phyloP scores from a whole-genome alignment of 2,797 vertebrate genomes.

The Carapus acus region DNA sequence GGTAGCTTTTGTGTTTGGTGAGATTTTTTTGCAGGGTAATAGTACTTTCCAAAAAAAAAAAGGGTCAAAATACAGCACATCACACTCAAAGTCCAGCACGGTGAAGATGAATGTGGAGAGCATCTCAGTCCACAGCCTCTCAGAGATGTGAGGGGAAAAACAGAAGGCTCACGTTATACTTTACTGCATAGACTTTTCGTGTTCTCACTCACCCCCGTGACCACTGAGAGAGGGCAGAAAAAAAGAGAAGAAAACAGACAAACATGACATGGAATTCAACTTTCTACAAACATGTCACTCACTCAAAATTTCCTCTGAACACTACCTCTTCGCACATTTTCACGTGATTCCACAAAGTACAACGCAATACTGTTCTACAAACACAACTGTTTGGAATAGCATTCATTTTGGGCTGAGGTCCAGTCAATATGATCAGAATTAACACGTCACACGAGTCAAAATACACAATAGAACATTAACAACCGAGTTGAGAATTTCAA shows the following conservation, averaged over 20 bases:
- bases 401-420: background rate
- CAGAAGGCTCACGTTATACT: conserved; percentile 34
- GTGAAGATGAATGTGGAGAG: conserved; percentile 4
- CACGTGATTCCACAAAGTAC: too few relatives aligned
- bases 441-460: background rate
- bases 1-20: conserved; percentile 9
- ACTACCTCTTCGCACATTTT: background rate
- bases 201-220: conserved; percentile 66
- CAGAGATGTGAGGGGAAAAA: conserved; percentile 30
- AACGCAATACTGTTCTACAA: too few relatives aligned
- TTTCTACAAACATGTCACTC: background rate
- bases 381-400: too few relatives aligned
- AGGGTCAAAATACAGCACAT: conserved; percentile 48
- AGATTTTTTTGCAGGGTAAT: background rate
- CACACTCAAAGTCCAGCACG: conserved; percentile 33
- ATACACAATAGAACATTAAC: background rate
- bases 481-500: conserved; percentile 11
- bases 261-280: conserved; percentile 15
- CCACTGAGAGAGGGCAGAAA: conserved; percentile 57
- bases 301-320: conserved; percentile 11
- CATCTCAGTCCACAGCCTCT: conserved; percentile 31
- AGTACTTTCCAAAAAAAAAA: conserved; percentile 16
- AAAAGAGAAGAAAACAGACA: conserved; percentile 27
- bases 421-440: background rate
- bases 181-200: conserved; percentile 60